Base-by-base conservation (phyloP, 2,113 vertebrate species). In the Gnathonemus echidnorhynchus region DNA sequence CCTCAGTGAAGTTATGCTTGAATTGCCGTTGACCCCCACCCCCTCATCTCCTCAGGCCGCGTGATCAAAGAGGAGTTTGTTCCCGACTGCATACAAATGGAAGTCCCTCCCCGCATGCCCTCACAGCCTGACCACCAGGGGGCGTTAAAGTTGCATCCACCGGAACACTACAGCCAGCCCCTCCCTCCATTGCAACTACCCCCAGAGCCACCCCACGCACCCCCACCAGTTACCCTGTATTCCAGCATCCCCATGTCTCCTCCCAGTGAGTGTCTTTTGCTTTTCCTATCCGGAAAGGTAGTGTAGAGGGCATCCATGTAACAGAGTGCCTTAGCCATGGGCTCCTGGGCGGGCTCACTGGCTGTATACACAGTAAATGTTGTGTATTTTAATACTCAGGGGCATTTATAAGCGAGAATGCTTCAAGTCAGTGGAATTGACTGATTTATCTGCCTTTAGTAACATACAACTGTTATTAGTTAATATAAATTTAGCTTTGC, bases 51-150 rank as follows among this genome's bases (percentile, higher is more conserved):
- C 50, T 90, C 94, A 88, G 89, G 93, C 15, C 91, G 94, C 3
- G 83, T 93, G 5, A 95, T 97, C 45, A 97, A 97, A 91, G 95
- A 97, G 90, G 95, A 96, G 91, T 95, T 93, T 90, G 88, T 94
- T 74, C 94, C 94, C 80, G 95, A 95, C 91, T 96, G 95, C 62
- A 91, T 94, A 52, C 94, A 96, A 92, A 92, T 95, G 45, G 94
- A 96, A 45, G 87, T 93, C 46, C 90, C 93, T 0, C 87, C 94
- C 0, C 92, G 95, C 0, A 93, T 96, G 91, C 85, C 93, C 17
- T 42, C 93, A 42, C 92, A 90, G 56, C 84, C 93, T 0, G 93
- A 94, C 87, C 95, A 96, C 86, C 95, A 91, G 46, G 89, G 88
- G 62, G 86, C 80, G 74, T 53, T 86, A 52, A 92, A 90, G 90